A percentile compares a stretch with the other conserved stretches of the same genome.
These are phyloP conservation scores for Acropora tenuis DNA, from an alignment of 64 coral and sea anemone species.

Conservation along the genomic window DNA sequence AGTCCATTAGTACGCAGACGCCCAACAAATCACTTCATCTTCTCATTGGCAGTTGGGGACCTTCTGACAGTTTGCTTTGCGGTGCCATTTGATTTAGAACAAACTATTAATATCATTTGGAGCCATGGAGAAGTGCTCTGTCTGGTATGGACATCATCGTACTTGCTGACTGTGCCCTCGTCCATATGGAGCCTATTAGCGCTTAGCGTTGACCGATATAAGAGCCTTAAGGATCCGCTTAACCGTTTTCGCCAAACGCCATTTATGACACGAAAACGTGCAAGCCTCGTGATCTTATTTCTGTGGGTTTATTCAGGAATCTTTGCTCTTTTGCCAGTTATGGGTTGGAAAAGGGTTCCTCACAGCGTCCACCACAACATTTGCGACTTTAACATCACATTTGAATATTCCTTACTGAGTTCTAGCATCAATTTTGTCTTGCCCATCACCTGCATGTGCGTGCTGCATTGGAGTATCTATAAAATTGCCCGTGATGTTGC, in stretches of 20 bases:
- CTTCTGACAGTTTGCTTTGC: slow-evolving; percentile 38
- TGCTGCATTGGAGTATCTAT: slow-evolving; percentile 28
- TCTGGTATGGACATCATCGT: slow-evolving; percentile 75
- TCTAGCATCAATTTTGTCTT: slow-evolving; percentile 23
- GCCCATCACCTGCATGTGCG: slow-evolving; percentile 18
- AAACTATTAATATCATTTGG: slow-evolving; percentile 68
- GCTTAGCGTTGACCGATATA: slow-evolving; percentile 89
- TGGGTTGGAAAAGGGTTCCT: slow-evolving; percentile 63
- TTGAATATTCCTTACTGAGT: slow-evolving; percentile 46
- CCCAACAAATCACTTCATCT: slow-evolving; percentile 64
- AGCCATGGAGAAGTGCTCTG: slow-evolving; percentile 68
- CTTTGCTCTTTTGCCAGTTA: slow-evolving; percentile 73
- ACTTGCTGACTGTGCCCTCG: slow-evolving; percentile 79
- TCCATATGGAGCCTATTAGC: slow-evolving; percentile 89
- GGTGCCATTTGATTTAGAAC: slow-evolving; percentile 83
- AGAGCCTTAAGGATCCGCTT: slow-evolving; percentile 76
- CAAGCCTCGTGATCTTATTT: slow-evolving; percentile 37
- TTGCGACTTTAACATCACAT: slow-evolving; percentile 71
- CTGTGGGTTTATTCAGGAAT: slow-evolving; percentile 79
- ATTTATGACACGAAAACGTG: slow-evolving; percentile 85
- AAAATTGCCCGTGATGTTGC: slow-evolving; percentile 11
- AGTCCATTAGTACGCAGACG: slow-evolving; percentile 23
- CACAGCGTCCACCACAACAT: slow-evolving; percentile 11
- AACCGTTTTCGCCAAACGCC: slow-evolving; percentile 72
- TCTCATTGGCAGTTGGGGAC: slow-evolving; percentile 58